phyloP scores from a whole-genome alignment of 2,113 vertebrate species.

The Sakesphorus luctuosus region DNA sequence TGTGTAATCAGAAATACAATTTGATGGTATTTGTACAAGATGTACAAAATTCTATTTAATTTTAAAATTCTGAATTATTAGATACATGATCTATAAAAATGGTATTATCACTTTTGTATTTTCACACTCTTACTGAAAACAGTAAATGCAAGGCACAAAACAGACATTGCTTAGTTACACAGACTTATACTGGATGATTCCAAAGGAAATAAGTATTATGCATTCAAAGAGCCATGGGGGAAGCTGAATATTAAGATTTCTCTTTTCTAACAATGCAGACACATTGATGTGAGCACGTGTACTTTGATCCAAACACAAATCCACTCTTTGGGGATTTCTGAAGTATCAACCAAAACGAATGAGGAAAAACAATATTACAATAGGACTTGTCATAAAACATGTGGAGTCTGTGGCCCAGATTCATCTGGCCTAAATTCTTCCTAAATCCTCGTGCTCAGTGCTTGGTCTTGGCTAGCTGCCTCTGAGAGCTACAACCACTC shows the following conservation, averaged over 20 bases:
- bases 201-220: not conserved
- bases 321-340: not conserved
- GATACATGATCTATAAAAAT: not conserved
- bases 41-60: not conserved
- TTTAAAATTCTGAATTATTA: not conserved
- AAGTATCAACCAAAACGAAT: not conserved
- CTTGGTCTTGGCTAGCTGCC: constrained; percentile 35
- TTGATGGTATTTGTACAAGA: not conserved
- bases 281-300: not conserved
- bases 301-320: not conserved
- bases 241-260: not conserved
- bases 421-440: constrained; percentile 54
- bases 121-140: not conserved
- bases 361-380: not conserved
- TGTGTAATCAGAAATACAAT: not conserved
- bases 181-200: not conserved
- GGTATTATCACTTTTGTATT: not conserved
- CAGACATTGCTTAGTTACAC: not conserved
- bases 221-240: not conserved
- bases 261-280: not conserved
- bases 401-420: constrained; percentile 38
- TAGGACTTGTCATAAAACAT: constrained; percentile 11
- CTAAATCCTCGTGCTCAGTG: constrained; percentile 9
- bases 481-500: not conserved
- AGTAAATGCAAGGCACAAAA: not conserved